phyloP scores from a whole-genome alignment of 2,888 invertebrate species.

The Parochlus steinenii region DNA sequence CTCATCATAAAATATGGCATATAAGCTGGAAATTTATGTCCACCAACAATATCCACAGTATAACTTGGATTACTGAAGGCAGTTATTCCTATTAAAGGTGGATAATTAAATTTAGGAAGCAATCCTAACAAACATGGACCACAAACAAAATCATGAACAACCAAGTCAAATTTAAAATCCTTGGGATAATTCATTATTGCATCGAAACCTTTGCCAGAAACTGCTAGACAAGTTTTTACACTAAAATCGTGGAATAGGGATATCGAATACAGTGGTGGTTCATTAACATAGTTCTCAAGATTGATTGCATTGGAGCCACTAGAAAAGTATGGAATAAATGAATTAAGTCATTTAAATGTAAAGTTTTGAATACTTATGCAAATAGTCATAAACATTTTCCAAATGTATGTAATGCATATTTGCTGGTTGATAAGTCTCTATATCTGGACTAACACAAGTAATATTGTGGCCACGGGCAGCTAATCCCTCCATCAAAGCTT shows the following conservation, averaged over 20 bases:
- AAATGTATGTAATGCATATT: conserved; percentile 20
- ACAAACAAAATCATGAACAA: conserved; percentile 22
- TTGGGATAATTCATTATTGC: conserved; percentile 19
- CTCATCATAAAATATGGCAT: conserved; percentile 16
- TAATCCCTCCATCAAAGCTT: conserved; percentile 12
- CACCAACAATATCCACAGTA: conserved; percentile 18
- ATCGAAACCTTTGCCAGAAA: conserved; percentile 16
- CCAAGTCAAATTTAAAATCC: conserved; percentile 22
- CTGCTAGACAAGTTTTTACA: conserved; percentile 4
- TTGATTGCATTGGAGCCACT: conserved; percentile 6
- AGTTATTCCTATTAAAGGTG: conserved; percentile 21
- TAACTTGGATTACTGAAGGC: conserved; percentile 18
- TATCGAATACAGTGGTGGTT: conserved; percentile 2
- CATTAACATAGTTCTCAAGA: conserved; percentile 1
- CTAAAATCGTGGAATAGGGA: conserved; percentile 7
- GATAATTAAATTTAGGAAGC: conserved; percentile 21
- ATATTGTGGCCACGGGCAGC: conserved; percentile 15
- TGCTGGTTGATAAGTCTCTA: conserved; percentile 15
- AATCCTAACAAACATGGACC: conserved; percentile 22
- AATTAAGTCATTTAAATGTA: no score
- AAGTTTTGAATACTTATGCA: conserved; percentile 8
- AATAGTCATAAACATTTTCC: conserved; percentile 17
- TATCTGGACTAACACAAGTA: conserved; percentile 18
- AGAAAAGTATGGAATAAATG: no score
- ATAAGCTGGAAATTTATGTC: conserved; percentile 19